phyloP scores from a whole-genome alignment of 2,888 invertebrate genomes.

The Hirudinaria manillensis region DNA sequence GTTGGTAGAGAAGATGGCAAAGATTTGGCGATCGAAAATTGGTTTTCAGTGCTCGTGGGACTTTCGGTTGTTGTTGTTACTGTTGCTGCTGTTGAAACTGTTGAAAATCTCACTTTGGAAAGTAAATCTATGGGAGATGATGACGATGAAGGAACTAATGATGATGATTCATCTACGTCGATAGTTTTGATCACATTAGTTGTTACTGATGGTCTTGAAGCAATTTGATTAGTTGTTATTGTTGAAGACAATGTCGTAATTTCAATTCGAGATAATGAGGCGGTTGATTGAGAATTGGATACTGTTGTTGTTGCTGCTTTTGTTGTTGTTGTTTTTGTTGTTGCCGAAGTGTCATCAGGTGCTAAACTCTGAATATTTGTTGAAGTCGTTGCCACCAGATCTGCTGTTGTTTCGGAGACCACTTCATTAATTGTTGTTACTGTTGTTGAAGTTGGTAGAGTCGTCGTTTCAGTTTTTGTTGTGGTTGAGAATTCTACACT shows the following conservation, averaged over 20 bases:
- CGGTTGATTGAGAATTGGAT: not conserved
- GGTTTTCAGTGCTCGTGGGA: not conserved
- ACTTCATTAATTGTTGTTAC: not conserved
- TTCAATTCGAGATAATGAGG: not conserved
- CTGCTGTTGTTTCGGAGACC: not conserved
- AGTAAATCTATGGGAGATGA: not conserved
- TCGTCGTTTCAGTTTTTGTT: not conserved
- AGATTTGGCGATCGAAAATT: not conserved
- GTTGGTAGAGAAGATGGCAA: no score
- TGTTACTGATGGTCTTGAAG: not conserved
- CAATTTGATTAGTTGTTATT: not conserved
- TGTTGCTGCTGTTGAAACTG: slow-evolving; percentile 21
- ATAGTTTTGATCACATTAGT: not conserved
- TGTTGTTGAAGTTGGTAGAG: not conserved
- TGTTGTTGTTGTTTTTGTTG: not conserved
- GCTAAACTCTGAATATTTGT: not conserved
- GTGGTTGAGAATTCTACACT: not conserved
- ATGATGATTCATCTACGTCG: not conserved
- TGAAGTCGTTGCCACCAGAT: no score
- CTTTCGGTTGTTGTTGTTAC: not conserved
- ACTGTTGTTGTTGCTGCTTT: not conserved
- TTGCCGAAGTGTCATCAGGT: not conserved
- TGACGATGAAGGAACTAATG: no score
- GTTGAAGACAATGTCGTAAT: not conserved
- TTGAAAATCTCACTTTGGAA: not conserved